Base-by-base conservation (phyloP, 2,113 vertebrate genomes). In the Chaetura pelagica region DNA sequence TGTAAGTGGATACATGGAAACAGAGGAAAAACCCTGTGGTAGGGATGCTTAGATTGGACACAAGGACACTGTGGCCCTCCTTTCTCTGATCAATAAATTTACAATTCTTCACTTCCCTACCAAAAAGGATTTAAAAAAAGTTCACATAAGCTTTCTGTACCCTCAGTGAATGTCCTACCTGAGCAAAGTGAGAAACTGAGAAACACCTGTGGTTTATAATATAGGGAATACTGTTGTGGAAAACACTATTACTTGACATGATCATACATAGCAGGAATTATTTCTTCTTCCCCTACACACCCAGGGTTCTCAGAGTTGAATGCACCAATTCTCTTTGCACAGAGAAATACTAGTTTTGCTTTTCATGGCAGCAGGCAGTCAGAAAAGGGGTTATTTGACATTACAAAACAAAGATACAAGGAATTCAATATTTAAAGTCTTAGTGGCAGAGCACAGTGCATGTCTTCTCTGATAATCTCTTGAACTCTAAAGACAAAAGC, bases 371-470 rank as follows among this genome's bases (percentile, higher is more conserved):
- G 34, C 42, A 49, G 3, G 63, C 76, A 92, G 68, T 30, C 71
- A 68, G 44, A 79, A 71, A 10, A 40, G 51, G 0, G 0, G 57
- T 59, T 12, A 89, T 91, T 23, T 67, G 69, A 67, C 73, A 24
- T 77, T 22, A 71, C n/a, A 78, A 88, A 84, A 67, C 69, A 74
- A 91, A 78, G 66, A 42, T 23, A 58, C 17, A 71, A 63, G 44
- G 87, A 82, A 91, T 77, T 74, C 87, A 88, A 55, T 59, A 63
- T 94, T 74, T 40, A 81, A 21, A 69, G 51, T 61, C 46, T 66
- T 87, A 87, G 73, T 29, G 38, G 63, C 68, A 78, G 73, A 89
- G 59, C 24, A 89, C 68, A 77, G 61, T 12, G 35, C 42, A 20
- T 4, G 23, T 67, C 52, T 58, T 84, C 66, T 93, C 38, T 48